Evolutionary conservation across 2,888 invertebrate species (phyloP).

Genomic region (Caenorhabditis sulstoni): DNA sequence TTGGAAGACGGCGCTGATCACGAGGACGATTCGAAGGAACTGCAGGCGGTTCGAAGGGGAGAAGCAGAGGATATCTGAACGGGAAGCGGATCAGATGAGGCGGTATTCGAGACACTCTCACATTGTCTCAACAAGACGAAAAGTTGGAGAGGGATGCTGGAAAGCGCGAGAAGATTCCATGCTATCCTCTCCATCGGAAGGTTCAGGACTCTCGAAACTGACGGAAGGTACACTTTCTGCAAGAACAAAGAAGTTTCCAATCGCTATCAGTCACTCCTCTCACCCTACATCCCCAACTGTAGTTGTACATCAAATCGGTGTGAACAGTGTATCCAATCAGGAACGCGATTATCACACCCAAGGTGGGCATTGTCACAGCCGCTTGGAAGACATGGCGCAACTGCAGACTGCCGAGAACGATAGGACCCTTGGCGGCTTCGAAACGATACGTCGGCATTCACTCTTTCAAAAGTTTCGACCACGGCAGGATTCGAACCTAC

Average conservation of each 20-base stretch:
- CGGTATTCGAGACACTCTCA: not conserved
- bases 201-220: conserved; percentile 71
- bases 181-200: conserved; percentile 68
- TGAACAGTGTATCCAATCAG: conserved; percentile 63
- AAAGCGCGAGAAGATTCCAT: conserved; percentile 61
- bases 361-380: conserved; percentile 30
- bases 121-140: conserved; percentile 53
- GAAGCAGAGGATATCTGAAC: conserved; percentile 33
- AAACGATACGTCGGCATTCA: conserved; percentile 35
- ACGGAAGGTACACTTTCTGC: conserved; percentile 69
- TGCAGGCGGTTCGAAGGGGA: conserved; percentile 26
- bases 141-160: conserved; percentile 50
- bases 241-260: conserved; percentile 1
- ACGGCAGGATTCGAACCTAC: conserved; percentile 81
- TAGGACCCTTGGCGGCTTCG: conserved; percentile 34
- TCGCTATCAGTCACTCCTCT: conserved; percentile 10
- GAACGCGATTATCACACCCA: conserved; percentile 55
- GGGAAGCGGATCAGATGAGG: not conserved
- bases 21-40: conserved; percentile 37
- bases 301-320: conserved; percentile 58
- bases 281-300: conserved; percentile 72
- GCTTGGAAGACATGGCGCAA: conserved; percentile 34
- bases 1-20: conserved; percentile 41
- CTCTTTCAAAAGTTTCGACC: conserved; percentile 65
- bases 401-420: conserved; percentile 15